phyloP scores from a whole-genome alignment of 2,888 invertebrate species.

The Augochlorella aurata region DNA sequence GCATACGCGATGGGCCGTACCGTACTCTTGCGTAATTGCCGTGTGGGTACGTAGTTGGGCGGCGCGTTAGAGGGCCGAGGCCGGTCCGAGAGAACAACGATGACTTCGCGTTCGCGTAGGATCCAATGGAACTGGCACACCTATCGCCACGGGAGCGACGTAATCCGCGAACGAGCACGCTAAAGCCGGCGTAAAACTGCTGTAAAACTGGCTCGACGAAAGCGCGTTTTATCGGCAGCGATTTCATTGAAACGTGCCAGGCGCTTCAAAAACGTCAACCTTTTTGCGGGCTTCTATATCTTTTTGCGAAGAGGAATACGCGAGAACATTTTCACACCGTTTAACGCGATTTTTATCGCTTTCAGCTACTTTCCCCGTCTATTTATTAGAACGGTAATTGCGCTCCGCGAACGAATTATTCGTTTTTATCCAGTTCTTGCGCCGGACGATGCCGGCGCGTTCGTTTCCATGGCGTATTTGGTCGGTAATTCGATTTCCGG shows the following conservation, averaged over 20 bases:
- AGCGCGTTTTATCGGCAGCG: not conserved
- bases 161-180: not conserved
- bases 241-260: not conserved
- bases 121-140: not conserved
- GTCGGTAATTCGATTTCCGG: no score
- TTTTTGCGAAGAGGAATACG: not conserved
- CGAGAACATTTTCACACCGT: not conserved
- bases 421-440: no score
- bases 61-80: slow-evolving; percentile 3
- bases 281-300: not conserved
- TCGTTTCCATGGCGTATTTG: no score
- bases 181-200: not conserved
- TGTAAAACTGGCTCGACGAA: not conserved
- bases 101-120: not conserved
- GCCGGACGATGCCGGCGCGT: no score
- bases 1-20: slow-evolving; percentile 48
- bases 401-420: not conserved
- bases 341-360: not conserved
- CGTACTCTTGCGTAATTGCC: slow-evolving; percentile 46
- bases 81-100: not conserved
- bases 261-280: not conserved
- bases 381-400: not conserved
- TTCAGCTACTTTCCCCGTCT: not conserved
- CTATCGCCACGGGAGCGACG: not conserved
- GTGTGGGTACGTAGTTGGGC: not conserved